phyloP scores from a whole-genome alignment of 2,113 vertebrate species.

The Stictonetta naevosa region DNA sequence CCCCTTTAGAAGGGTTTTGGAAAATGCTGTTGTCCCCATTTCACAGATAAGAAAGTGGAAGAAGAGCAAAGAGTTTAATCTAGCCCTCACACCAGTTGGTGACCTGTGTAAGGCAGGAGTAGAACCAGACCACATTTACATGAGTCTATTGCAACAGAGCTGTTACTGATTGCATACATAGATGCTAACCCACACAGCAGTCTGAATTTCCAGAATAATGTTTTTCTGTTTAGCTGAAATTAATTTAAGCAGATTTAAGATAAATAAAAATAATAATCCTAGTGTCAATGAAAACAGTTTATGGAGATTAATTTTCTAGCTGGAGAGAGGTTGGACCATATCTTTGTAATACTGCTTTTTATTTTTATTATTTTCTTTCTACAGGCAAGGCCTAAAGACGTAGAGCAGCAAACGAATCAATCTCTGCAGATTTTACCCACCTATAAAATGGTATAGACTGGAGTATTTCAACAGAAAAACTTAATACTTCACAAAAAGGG shows the following conservation, averaged over 20 bases:
- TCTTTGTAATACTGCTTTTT: background rate
- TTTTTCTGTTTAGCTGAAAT: background rate
- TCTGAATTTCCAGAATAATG: conserved; percentile 24
- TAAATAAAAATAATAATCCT: conserved; percentile 17
- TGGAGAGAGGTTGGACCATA: background rate
- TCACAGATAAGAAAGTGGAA: conserved; percentile 64
- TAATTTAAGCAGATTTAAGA: conserved; percentile 9
- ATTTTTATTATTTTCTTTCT: background rate
- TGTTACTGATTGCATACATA: background rate
- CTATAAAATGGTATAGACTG: background rate
- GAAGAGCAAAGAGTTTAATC: conserved; percentile 62
- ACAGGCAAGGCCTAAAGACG: background rate
- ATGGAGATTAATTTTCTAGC: background rate
- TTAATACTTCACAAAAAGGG: background rate
- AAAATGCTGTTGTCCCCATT: conserved; percentile 44
- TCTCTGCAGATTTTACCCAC: background rate
- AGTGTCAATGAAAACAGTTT: background rate
- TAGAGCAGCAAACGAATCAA: background rate
- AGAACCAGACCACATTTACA: conserved; percentile 21
- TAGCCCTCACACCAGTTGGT: conserved; percentile 43
- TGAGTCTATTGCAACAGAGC: conserved; percentile 19
- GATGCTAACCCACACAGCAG: background rate
- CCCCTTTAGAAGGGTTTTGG: conserved; percentile 8
- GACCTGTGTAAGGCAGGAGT: background rate
- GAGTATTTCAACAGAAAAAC: background rate